Percentiles rank a stretch among this genome's conserved stretches.
These are phyloP conservation scores for Amniataba percoides DNA, from an alignment of 2,797 vertebrate species.

Conservation along the genomic window DNA sequence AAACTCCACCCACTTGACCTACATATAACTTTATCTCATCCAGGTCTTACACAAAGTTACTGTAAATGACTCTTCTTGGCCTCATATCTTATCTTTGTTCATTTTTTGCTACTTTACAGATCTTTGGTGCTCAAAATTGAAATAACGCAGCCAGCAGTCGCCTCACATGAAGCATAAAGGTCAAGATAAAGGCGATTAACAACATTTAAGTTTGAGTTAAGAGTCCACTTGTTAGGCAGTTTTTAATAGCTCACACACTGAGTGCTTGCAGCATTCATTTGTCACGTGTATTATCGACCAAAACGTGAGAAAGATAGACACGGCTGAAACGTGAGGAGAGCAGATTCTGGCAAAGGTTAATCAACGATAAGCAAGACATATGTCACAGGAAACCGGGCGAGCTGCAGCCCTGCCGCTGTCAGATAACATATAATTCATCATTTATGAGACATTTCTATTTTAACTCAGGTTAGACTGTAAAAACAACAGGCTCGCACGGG, in stretches of 20 bases:
- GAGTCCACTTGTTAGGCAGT: neutral
- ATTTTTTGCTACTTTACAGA: neutral
- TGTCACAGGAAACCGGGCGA: constrained; percentile 32
- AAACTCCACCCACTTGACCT: neutral
- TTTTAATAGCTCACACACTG: constrained; percentile 45
- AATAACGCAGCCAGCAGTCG: too few relatives aligned
- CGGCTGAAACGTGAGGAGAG: constrained; percentile 61
- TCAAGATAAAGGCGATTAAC: neutral
- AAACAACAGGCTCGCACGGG: neutral
- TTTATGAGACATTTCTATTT: constrained; percentile 47
- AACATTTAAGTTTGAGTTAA: neutral
- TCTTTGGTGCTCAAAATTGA: neutral
- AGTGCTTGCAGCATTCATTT: neutral
- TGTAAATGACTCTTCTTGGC: neutral
- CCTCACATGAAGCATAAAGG: neutral
- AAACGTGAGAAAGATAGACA: constrained; percentile 42
- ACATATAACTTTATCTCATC: neutral
- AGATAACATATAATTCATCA: constrained; percentile 13
- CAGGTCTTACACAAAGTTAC: neutral
- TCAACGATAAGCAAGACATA: constrained; percentile 37
- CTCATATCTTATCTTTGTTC: neutral
- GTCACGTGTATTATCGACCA: constrained; percentile 39
- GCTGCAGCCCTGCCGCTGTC: neutral
- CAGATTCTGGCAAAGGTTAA: constrained; percentile 47
- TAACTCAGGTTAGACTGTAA: constrained; percentile 11